Evolutionary conservation across 2,888 invertebrate genomes (phyloP), one percentile per base, ranked within the genome.

Genomic region (Heteromurus nitidus): DNA sequence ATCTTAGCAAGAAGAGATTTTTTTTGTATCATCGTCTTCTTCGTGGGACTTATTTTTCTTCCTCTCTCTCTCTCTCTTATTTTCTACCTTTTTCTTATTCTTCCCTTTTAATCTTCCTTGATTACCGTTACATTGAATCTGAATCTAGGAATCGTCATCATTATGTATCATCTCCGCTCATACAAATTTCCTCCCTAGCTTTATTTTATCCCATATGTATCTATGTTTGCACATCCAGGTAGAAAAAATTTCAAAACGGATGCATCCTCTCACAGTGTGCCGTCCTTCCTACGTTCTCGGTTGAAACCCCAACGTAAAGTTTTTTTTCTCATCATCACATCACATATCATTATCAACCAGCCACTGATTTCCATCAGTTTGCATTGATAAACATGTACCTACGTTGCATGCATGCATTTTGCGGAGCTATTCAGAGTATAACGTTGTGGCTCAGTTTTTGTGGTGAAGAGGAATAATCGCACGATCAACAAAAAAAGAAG

Each of bases 111-210:
- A 53, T 53, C 28, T 69, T 31, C 20, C 55, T 69, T 69, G 55
- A 69, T 69, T 69, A 69, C 69, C 69, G 69, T 69, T 69, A 55
- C 55, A 69, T 50, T 69, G 53, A 55, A 62, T 62, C 20, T 62
- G 36, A 62, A 36, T 62, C 36, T 36, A 36, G n/a, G 62, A 62
- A 18, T 62, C 18, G 47, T 67, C 65, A 67, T 67, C n/a, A 67
- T 47, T 31, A 24, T 24, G 24, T 30, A 60, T 60, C 62, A 62
- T 62, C 62, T 18, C 28, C 60, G 16, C 62, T 62, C 62, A 36
- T 36, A 31, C 36, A 62, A 62, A 18, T 62, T 62, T 3, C n/a
- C 28, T 58, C 9, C 22, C 36, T 62, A 60, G 9, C 36, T 13
- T 36, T 36, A 36, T 36, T 36, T 30, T 60, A 60, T 60, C 30